phyloP scores from a whole-genome alignment of 2,113 vertebrate genomes.

The cattle (Bos taurus) region DNA sequence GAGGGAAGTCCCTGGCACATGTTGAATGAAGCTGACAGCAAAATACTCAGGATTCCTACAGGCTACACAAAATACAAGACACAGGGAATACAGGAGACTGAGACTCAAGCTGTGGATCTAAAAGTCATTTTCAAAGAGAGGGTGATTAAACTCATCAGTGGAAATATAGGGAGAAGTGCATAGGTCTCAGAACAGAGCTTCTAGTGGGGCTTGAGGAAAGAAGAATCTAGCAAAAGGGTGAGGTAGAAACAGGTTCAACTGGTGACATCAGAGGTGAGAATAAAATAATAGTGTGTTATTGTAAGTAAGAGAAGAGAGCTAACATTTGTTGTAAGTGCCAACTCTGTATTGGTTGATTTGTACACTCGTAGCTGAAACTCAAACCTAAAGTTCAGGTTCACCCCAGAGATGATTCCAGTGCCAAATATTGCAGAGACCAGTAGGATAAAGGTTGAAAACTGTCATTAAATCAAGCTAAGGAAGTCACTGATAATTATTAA shows the following conservation, averaged over 20 bases:
- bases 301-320: background rate
- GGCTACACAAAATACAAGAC: background rate
- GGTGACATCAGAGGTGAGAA: background rate
- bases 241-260: background rate
- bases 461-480: background rate
- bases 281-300: background rate
- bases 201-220: background rate
- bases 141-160: background rate
- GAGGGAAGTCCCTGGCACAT: background rate
- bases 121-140: background rate
- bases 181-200: background rate
- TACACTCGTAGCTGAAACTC: background rate
- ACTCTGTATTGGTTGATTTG: background rate
- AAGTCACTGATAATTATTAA: background rate
- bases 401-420: background rate
- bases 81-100: background rate
- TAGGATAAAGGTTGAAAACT: background rate
- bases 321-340: background rate
- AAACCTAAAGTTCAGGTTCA: background rate
- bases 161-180: background rate
- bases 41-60: background rate
- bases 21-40: background rate
- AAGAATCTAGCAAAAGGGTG: background rate
- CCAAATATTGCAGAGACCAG: background rate
- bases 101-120: background rate